phyloP scores from a whole-genome alignment of 2,113 vertebrate genomes.

The Cebus imitator region DNA sequence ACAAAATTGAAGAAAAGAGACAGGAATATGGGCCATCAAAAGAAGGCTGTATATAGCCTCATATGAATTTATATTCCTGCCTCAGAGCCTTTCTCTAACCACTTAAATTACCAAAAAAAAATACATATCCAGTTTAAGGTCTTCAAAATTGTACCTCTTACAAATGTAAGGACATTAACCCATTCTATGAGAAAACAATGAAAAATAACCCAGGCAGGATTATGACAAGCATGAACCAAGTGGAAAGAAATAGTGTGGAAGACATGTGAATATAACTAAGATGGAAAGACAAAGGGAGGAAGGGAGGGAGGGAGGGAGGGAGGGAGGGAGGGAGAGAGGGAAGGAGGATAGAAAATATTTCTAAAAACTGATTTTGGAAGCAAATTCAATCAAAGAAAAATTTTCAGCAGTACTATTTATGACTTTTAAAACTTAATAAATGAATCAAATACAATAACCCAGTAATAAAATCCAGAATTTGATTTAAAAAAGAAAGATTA shows the following conservation, averaged over 20 bases:
- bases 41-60: background rate
- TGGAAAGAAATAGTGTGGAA: background rate
- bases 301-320: accelerated
- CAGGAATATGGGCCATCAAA: background rate
- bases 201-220: background rate
- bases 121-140: background rate
- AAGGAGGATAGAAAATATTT: background rate
- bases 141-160: background rate
- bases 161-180: background rate
- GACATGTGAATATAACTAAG: background rate
- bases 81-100: background rate
- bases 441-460: background rate
- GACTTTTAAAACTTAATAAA: background rate
- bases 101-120: background rate
- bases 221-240: background rate
- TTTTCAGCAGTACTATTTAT: background rate
- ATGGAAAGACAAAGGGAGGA: background rate
- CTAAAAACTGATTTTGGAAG: background rate
- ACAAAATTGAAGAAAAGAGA: background rate
- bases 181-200: background rate
- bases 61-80: background rate
- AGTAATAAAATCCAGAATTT: background rate
- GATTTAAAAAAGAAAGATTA: background rate
- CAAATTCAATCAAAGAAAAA: background rate
- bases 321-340: background rate